Evolutionary conservation across 2,113 vertebrate species (phyloP).

Genomic region (Muscicapa adusta): DNA sequence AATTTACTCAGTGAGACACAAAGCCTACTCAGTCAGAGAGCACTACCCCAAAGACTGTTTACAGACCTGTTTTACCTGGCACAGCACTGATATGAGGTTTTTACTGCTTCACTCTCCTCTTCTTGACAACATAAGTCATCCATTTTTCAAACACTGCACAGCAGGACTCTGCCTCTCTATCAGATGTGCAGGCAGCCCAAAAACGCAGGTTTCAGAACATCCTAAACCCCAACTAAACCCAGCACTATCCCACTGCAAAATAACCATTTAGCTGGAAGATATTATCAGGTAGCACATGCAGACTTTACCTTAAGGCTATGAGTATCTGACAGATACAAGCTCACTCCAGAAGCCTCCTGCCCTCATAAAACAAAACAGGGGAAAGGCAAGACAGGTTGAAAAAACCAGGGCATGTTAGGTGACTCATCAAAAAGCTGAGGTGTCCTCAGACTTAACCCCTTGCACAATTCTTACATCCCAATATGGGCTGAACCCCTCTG

Average conservation of each 20-base stretch:
- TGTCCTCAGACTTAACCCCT: not conserved
- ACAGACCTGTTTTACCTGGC: not conserved
- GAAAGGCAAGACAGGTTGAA: not conserved
- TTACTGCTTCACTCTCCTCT: not conserved
- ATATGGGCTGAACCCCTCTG: not conserved
- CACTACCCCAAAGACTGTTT: not conserved
- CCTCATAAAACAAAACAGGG: not conserved
- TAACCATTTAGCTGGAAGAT: not conserved
- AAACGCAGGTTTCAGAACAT: not conserved
- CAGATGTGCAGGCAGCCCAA: not conserved
- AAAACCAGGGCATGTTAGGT: not conserved
- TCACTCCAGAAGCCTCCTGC: not conserved
- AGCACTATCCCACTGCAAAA: not conserved
- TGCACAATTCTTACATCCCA: not conserved
- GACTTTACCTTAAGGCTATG: not conserved
- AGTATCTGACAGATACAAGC: not conserved
- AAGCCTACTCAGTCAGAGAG: not conserved
- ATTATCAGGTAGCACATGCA: not conserved
- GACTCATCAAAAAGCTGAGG: not conserved
- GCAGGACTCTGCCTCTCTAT: not conserved
- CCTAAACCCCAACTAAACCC: not conserved
- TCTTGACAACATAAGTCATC: not conserved
- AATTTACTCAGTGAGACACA: not conserved
- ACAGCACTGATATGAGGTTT: fast-evolving
- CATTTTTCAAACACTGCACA: not conserved